A percentile compares a stretch with the other conserved stretches of the same genome.
Conservation (phyloP, 2,888 invertebrate species). For the Sinohyriopsis cumingii region DNA sequence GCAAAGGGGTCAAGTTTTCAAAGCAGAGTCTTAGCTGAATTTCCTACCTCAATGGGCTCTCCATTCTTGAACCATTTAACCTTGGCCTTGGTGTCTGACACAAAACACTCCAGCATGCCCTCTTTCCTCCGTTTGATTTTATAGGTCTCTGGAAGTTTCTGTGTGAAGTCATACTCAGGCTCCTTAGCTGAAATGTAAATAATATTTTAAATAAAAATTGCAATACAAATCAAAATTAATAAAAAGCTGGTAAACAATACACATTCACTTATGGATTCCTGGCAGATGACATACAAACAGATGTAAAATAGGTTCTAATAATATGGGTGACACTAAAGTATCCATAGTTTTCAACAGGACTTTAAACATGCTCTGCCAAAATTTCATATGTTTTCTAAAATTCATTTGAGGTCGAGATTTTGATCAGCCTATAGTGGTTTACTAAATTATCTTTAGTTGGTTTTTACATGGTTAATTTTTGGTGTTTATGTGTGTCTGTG, state of each 20-base stretch:
- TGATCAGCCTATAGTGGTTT: too few relatives aligned
- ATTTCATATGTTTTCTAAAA: too few relatives aligned
- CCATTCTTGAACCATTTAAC: slow-evolving; percentile 95
- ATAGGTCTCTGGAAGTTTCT: slow-evolving; percentile 88
- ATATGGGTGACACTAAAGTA: too few relatives aligned
- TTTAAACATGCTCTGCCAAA: too few relatives aligned
- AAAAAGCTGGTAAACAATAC: background rate
- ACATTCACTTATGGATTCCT: background rate
- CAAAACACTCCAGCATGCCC: slow-evolving; percentile 90
- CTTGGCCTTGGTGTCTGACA: slow-evolving; percentile 93
- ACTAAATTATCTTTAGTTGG: too few relatives aligned
- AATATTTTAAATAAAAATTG: slow-evolving; percentile 7
- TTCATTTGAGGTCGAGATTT: too few relatives aligned
- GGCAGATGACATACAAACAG: too few relatives aligned
- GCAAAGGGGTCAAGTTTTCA: too few relatives aligned
- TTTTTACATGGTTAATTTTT: too few relatives aligned
- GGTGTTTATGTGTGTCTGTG: too few relatives aligned
- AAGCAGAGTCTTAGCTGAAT: background rate
- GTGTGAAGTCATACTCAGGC: slow-evolving; percentile 93
- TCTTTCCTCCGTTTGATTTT: slow-evolving; percentile 94
- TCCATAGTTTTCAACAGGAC: too few relatives aligned
- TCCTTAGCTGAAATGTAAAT: slow-evolving; percentile 85
- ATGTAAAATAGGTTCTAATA: too few relatives aligned
- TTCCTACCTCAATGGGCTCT: slow-evolving; percentile 75
- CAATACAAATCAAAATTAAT: background rate